Conservation (phyloP, 2,113 vertebrate genomes). For the Serilophus lunatus region DNA sequence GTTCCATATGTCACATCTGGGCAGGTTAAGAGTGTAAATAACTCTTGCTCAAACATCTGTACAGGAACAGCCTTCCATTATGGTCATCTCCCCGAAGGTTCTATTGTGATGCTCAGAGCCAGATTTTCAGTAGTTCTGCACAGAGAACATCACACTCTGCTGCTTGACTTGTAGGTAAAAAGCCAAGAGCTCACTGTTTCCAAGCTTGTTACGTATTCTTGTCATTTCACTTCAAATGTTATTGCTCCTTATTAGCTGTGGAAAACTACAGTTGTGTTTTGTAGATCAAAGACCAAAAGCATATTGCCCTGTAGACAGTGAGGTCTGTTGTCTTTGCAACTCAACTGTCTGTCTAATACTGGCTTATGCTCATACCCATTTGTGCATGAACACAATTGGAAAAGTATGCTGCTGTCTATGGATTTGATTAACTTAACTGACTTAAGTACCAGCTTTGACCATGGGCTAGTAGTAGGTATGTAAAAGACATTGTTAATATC, state of each 20-base stretch:
- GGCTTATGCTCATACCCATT: not conserved
- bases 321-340: not conserved
- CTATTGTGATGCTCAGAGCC: not conserved
- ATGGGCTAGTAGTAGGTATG: not conserved
- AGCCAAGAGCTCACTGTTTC: not conserved
- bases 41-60: not conserved
- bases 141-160: not conserved
- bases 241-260: not conserved
- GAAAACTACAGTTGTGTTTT: not conserved
- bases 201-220: not conserved
- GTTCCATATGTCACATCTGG: not conserved
- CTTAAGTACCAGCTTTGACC: not conserved
- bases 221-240: not conserved
- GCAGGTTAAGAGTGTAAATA: not conserved
- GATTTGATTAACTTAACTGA: not conserved
- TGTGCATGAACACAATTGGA: not conserved
- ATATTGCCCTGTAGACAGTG: not conserved
- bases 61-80: not conserved
- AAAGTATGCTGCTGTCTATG: not conserved
- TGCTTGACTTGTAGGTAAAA: not conserved
- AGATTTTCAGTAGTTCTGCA: not conserved
- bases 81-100: not conserved
- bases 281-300: not conserved
- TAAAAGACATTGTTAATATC: not conserved
- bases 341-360: too few species aligned